Conservation (phyloP, 2,797 vertebrate genomes). For the Silurus aristotelis region DNA sequence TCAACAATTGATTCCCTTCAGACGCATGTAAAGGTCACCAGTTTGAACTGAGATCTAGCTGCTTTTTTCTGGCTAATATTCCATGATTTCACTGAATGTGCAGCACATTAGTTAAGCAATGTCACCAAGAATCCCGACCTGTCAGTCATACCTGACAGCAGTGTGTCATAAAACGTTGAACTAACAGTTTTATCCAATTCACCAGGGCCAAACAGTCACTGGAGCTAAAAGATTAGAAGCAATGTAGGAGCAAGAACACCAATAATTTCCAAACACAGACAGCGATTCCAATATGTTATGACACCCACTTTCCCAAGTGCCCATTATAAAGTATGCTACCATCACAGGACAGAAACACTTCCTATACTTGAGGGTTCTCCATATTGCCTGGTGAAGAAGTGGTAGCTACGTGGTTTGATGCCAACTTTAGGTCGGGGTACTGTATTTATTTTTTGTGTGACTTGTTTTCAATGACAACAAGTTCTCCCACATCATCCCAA, state of each 20-base stretch:
- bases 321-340: not conserved
- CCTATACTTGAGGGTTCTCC: not conserved
- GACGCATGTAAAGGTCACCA: constrained; percentile 24
- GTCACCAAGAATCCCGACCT: constrained; percentile 40
- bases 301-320: not conserved
- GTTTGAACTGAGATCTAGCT: constrained; percentile 36
- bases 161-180: constrained; percentile 44
- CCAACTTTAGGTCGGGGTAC: too few relatives aligned
- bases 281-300: not conserved
- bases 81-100: constrained; percentile 41
- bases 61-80: constrained; percentile 32
- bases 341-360: not conserved
- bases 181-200: constrained; percentile 54
- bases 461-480: too few relatives aligned
- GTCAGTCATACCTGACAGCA: constrained; percentile 43
- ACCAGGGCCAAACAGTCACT: constrained; percentile 54
- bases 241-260: not conserved
- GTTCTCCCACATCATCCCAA: too few relatives aligned
- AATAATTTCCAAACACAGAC: not conserved
- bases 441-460: too few relatives aligned
- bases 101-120: constrained; percentile 30
- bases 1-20: not conserved
- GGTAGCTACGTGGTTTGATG: too few relatives aligned
- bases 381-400: not conserved
- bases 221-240: not conserved